Percentiles rank a stretch among this genome's conserved stretches.
Evolutionary conservation across 2,113 vertebrate species (phyloP).

Genomic region (Rhabdomys dilectus): DNA sequence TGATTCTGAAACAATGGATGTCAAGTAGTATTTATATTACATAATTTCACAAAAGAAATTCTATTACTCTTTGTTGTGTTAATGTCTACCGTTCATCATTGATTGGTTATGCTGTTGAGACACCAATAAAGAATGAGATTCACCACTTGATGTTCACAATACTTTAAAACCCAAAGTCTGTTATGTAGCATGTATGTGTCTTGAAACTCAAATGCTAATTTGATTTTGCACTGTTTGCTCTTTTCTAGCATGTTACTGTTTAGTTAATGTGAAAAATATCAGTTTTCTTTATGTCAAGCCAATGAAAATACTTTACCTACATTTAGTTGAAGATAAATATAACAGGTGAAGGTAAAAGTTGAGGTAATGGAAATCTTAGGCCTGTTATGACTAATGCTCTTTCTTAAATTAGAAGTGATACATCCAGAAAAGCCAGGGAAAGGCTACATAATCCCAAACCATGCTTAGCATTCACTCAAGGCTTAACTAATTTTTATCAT

Average conservation of each 20-base stretch:
- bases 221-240: not conserved
- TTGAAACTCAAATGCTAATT: not conserved
- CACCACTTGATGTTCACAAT: not conserved
- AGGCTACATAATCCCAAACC: not conserved
- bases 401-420: conserved; percentile 24
- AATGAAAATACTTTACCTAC: conserved; percentile 6
- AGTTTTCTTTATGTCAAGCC: not conserved
- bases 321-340: not conserved
- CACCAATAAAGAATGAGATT: not conserved
- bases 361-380: not conserved
- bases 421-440: not conserved
- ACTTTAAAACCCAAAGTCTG: not conserved
- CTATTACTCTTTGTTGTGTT: not conserved
- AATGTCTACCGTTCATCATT: not conserved
- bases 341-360: not conserved
- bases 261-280: not conserved
- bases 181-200: not conserved
- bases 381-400: not conserved
- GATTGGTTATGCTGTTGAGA: too few relatives aligned
- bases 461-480: not conserved
- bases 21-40: not conserved
- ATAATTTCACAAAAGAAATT: not conserved
- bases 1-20: not conserved
- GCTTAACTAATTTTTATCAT: conserved; percentile 7
- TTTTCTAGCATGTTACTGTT: not conserved